phyloP scores from a whole-genome alignment of 2,888 invertebrate species.

The Clunio marinus region DNA sequence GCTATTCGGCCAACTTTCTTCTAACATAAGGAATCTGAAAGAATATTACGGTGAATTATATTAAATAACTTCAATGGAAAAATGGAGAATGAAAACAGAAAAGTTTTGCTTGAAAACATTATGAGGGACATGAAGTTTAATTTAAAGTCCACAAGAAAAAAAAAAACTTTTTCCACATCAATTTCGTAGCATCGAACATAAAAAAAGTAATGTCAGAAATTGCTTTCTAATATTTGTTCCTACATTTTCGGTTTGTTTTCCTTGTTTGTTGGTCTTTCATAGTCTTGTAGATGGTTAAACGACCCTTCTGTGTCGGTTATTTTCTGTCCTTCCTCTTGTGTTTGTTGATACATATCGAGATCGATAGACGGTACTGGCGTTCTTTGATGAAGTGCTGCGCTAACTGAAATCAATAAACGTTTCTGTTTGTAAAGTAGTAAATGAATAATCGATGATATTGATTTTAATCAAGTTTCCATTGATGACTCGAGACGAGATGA shows the following conservation, averaged over 20 bases:
- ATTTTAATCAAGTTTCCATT: too few relatives aligned
- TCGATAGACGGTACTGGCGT: slow-evolving; percentile 37
- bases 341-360: slow-evolving; percentile 37
- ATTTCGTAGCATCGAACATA: not conserved
- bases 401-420: not conserved
- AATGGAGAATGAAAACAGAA: not conserved
- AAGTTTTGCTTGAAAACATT: slow-evolving; percentile 1
- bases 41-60: not conserved
- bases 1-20: slow-evolving; percentile 45
- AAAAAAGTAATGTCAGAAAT: not conserved
- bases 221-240: not conserved
- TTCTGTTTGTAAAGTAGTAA: not conserved
- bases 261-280: not conserved
- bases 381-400: not conserved
- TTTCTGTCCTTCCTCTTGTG: slow-evolving; percentile 37
- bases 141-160: slow-evolving; percentile 7
- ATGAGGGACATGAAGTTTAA: slow-evolving; percentile 1
- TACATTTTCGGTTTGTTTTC: slow-evolving; percentile 9
- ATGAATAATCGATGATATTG: too few relatives aligned
- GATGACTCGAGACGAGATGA: too few relatives aligned
- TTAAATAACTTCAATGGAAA: slow-evolving; percentile 17
- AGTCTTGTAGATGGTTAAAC: not conserved
- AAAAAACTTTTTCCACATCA: not conserved
- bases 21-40: slow-evolving; percentile 48
- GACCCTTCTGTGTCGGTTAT: slow-evolving; percentile 16